Percentiles rank a stretch among this genome's conserved stretches.
Conservation (phyloP, 2,113 vertebrate genomes). For the Malurus cyaneus region DNA sequence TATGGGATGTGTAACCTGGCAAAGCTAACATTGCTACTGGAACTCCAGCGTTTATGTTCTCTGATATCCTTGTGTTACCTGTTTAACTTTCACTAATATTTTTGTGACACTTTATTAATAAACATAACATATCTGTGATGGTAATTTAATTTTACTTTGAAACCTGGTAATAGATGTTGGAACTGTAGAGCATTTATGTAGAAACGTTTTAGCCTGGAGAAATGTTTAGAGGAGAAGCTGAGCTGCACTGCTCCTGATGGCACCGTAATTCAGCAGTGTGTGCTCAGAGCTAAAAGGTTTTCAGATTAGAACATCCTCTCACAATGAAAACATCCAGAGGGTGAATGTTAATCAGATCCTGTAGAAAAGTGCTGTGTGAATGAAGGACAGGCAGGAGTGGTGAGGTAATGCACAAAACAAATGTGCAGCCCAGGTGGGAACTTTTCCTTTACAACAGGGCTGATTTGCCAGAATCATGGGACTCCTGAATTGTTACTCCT, state of each 20-base stretch:
- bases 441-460: accelerated
- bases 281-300: constrained; percentile 47
- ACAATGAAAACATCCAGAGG: neutral
- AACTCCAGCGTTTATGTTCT: constrained; percentile 17
- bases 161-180: constrained; percentile 23
- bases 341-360: neutral
- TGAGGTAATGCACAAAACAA: neutral
- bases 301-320: constrained; percentile 29
- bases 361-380: neutral
- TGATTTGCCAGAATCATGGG: neutral
- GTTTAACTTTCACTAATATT: constrained; percentile 42
- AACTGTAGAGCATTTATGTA: neutral
- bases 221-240: constrained; percentile 11
- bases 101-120: constrained; percentile 47
- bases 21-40: constrained; percentile 25
- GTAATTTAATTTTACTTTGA: constrained; percentile 37
- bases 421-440: neutral
- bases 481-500: neutral
- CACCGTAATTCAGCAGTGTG: neutral
- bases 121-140: neutral
- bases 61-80: constrained; percentile 16
- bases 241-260: neutral
- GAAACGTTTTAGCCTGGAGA: neutral
- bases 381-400: neutral
- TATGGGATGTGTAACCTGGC: neutral